Base-by-base conservation (phyloP, 2,888 invertebrate genomes). In the Rambutsinella grinnellia region DNA sequence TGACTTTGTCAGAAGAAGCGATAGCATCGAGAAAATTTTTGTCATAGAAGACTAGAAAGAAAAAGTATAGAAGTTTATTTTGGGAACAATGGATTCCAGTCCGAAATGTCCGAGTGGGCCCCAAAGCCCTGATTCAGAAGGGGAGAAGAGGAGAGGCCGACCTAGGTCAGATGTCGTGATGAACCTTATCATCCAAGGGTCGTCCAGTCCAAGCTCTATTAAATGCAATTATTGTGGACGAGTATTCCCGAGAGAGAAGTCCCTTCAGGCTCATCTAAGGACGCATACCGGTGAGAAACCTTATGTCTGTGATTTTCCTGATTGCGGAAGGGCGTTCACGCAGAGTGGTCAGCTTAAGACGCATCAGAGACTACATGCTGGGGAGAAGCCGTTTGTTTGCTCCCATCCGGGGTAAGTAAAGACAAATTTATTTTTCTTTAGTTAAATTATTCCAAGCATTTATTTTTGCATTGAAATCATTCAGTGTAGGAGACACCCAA, bases 281-380 rank as follows among this genome's bases (percentile, higher is more conserved):
- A 91, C 90, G 3, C 91, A 91, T 84, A 91, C 91, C 85, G 91
- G 91, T 47, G 93, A 93, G 86, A 89, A 91, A 63, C 93, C 93
- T 0, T 93, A 93, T 85, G 87, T 87, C 0, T 93, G 93, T 86
- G 92, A 93, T 85, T 93, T 90, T 85, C 92, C 92, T 5, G 90
- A 91, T 23, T 93, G 93, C 85, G 89, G 89, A 1, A 89, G 91
- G 84, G 90, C 91, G 24, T 93, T 93, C 85, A 92, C 92, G 13
- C 93, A 93, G 85, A 93, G 93, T 75, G 93, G 93, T 0, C 93
- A 93, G 84, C 85, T 93, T 46, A 92, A 93, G 85, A 93, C 93
- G 0, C 93, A 93, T 85, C 93, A 93, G 84, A 87, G 93, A 79
- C 87, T 93, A 1, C 93, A 93, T 85, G 93, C 93, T 0, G 93